Conservation (phyloP, 1,140 invertebrate genomes). For the Dysdera silvatica region DNA sequence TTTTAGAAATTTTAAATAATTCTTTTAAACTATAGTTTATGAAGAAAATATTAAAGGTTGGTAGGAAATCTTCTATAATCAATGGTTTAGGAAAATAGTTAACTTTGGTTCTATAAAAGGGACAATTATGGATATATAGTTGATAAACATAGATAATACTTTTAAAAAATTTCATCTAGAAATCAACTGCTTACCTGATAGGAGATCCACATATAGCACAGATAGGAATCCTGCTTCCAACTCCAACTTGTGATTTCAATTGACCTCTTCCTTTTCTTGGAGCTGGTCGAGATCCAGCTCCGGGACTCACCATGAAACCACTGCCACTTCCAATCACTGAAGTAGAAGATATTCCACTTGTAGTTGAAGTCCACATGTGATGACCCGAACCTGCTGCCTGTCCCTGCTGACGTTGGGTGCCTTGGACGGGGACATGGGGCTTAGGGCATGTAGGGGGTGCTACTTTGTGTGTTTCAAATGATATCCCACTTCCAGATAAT, state of each 20-base stretch:
- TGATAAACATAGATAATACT: too few species aligned
- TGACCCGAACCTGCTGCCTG: not conserved
- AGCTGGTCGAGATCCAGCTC: constrained; percentile 50
- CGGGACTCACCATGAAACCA: too few species aligned
- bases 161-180: not conserved
- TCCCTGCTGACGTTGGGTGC: constrained; percentile 17
- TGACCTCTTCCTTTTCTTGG: constrained; percentile 77
- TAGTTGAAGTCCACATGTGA: not conserved
- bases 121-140: not conserved
- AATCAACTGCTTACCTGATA: constrained; percentile 66
- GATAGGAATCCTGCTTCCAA: constrained; percentile 70
- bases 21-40: not conserved
- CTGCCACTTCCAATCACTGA: too few species aligned
- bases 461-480: too few species aligned
- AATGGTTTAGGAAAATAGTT: too few species aligned
- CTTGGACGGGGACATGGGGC: constrained; percentile 19
- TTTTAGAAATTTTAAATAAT: not conserved
- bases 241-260: constrained; percentile 63
- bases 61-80: not conserved
- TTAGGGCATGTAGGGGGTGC: constrained; percentile 15
- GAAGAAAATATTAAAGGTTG: too few species aligned
- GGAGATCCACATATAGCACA: constrained; percentile 81
- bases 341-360: too few species aligned
- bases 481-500: not conserved
- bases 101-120: too few species aligned